These are phyloP conservation scores for Fundulus diaphanus DNA, from an alignment of 2,797 vertebrate genomes.

Conservation along the genomic window DNA sequence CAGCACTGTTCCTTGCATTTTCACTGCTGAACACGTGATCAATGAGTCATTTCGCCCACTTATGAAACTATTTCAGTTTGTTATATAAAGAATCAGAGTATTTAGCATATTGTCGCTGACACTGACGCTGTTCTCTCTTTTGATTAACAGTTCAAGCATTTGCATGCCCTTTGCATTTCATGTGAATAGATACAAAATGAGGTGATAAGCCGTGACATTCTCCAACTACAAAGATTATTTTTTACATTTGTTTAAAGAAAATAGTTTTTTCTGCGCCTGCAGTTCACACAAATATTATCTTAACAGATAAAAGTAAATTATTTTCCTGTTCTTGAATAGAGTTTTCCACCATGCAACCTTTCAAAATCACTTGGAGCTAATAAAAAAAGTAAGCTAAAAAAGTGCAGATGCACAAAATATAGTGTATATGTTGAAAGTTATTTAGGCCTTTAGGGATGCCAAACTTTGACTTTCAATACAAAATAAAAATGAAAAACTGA, in stretches of 20 bases:
- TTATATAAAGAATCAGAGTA: slow-evolving; percentile 23
- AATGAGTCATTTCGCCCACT: slow-evolving; percentile 52
- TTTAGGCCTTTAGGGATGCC: no score
- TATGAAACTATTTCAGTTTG: slow-evolving; percentile 30
- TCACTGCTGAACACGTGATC: slow-evolving; percentile 18
- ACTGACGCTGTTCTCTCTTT: slow-evolving; percentile 8
- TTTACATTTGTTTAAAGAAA: not conserved
- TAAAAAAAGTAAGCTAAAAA: not conserved
- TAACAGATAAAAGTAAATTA: not conserved
- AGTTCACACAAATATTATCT: no score
- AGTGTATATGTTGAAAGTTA: not conserved
- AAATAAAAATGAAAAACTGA: no score
- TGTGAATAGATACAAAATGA: not conserved
- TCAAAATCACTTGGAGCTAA: not conserved
- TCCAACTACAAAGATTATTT: not conserved
- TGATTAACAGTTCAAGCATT: slow-evolving; percentile 10
- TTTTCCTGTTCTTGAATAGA: not conserved
- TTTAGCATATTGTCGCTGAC: slow-evolving; percentile 5
- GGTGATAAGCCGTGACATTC: not conserved
- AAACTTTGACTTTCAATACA: not conserved
- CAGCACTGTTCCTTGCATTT: slow-evolving; percentile 31
- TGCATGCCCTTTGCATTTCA: not conserved
- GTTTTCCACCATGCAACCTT: not conserved
- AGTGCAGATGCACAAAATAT: no score
- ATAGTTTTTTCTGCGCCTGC: not conserved